Base-by-base conservation (phyloP, 2,797 vertebrate species). In the Tachyglossus aculeatus region DNA sequence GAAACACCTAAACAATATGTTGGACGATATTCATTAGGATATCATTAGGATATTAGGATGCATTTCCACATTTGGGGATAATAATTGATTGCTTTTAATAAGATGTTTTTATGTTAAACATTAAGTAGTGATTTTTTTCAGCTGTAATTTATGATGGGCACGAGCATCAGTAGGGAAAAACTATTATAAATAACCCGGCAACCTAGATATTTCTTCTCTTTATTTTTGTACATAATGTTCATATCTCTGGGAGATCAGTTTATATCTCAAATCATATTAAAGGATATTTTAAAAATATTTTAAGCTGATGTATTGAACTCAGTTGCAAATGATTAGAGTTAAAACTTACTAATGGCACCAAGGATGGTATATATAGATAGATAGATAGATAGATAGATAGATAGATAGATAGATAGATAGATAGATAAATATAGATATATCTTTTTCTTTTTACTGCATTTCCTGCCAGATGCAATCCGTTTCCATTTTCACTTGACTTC, bases 81-180 rank as follows among this genome's bases (percentile, higher is more conserved):
- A 5, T 5, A 48, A 48, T 9, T 48, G 31, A 48, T 5, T 58
- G 67, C 52, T n/a, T 7, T 7, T n/a, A 5, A 19, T n/a, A 41
- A 47, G 45, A 71, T n/a, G 68, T 15, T 15, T 47, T 32, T 48
- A n/a, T 40, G 33, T 5, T 52, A 34, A 65, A 67, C 76, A 68
- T 25, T 40, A 24, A 29, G n/a, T 9, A 7, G 2, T 0, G 0
- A 27, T 15, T 67, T 81, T 45, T 39, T 25, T 44, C 5, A 13
- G 51, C 13, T 38, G n/a, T 31, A 21, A n/a, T 15, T 22, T 33
- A 22, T 15, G 11, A 31, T 21, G 9, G 12, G 14, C 12, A 13
- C 14, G 3, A 18, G n/a, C 19, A 7, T 45, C 7, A 9, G 24
- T 51, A 45, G 7, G 38, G 14, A 57, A 38, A 53, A 3, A 14